Evolutionary conservation across 1,140 invertebrate species (phyloP).

Genomic region (Drosophila paulistorum): DNA sequence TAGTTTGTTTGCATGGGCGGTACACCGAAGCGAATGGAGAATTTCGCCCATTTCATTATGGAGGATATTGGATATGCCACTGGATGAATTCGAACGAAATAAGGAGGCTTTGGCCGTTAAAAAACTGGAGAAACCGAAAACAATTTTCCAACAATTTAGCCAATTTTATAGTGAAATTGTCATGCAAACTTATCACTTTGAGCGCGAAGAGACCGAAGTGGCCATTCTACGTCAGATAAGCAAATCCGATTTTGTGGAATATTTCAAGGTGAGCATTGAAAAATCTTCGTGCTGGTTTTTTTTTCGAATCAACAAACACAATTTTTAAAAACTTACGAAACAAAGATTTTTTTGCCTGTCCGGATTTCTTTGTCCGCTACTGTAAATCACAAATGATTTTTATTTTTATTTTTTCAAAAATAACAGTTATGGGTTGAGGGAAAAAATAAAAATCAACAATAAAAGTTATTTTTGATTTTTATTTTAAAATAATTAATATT

Average conservation of each 20-base stretch:
- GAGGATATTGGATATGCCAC: conserved; percentile 92
- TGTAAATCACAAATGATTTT: too few relatives aligned
- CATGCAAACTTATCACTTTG: conserved; percentile 95
- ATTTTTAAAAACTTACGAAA: too few relatives aligned
- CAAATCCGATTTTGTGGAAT: conserved; percentile 91
- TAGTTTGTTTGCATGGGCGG: conserved; percentile 99
- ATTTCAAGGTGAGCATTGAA: conserved; percentile 87
- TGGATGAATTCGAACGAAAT: conserved; percentile 93
- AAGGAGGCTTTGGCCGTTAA: conserved; percentile 91
- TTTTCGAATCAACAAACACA: too few relatives aligned
- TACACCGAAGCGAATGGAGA: conserved; percentile 96
- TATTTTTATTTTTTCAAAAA: too few relatives aligned
- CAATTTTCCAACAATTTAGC: conserved; percentile 87
- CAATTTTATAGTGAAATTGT: conserved; percentile 94
- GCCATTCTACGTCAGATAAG: conserved; percentile 90
- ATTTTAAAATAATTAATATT: too few relatives aligned
- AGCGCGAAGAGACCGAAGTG: conserved; percentile 93
- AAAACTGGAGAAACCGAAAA: conserved; percentile 95
- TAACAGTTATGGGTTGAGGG: too few relatives aligned
- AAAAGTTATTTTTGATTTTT: too few relatives aligned
- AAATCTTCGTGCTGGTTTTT: too few relatives aligned
- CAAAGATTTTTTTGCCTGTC: too few relatives aligned
- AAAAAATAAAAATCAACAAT: too few relatives aligned
- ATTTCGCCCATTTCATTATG: conserved; percentile 96
- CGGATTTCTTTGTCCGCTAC: too few relatives aligned